phyloP scores from a whole-genome alignment of 2,888 invertebrate species.

The Eilema caniola region DNA sequence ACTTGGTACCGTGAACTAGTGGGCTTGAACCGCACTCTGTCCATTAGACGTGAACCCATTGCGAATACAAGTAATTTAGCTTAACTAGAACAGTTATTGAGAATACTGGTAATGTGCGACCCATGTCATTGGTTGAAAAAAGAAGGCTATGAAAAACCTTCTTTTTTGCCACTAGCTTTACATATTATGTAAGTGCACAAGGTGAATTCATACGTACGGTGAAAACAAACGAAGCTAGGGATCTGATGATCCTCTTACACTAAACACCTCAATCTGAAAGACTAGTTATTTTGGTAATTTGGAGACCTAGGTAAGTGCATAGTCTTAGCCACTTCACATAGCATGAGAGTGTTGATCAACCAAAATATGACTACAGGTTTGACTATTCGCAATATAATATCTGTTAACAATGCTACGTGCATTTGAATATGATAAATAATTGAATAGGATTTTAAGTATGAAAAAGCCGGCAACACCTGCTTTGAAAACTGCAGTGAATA shows the following conservation, averaged over 20 bases:
- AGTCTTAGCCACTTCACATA: neutral
- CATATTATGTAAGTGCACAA: too few species aligned
- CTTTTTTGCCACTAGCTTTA: neutral
- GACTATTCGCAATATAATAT: neutral
- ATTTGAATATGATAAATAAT: neutral
- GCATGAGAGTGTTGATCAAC: too few species aligned
- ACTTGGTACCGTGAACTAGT: neutral
- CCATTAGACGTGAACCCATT: neutral
- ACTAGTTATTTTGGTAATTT: neutral
- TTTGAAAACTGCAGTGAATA: neutral
- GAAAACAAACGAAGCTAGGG: neutral
- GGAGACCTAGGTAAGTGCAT: too few species aligned
- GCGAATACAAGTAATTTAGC: neutral
- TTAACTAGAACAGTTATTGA: neutral
- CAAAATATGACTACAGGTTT: neutral
- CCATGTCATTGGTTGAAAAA: neutral
- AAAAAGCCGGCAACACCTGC: neutral
- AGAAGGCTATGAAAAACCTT: neutral
- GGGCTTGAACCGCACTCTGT: neutral
- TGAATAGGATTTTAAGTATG: too few species aligned
- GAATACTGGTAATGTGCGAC: neutral
- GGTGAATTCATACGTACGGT: neutral
- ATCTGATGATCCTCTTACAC: neutral
- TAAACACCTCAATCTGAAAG: neutral
- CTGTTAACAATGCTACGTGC: neutral